Conservation (phyloP, 2,113 vertebrate genomes). For the Boleophthalmus pectinirostris region DNA sequence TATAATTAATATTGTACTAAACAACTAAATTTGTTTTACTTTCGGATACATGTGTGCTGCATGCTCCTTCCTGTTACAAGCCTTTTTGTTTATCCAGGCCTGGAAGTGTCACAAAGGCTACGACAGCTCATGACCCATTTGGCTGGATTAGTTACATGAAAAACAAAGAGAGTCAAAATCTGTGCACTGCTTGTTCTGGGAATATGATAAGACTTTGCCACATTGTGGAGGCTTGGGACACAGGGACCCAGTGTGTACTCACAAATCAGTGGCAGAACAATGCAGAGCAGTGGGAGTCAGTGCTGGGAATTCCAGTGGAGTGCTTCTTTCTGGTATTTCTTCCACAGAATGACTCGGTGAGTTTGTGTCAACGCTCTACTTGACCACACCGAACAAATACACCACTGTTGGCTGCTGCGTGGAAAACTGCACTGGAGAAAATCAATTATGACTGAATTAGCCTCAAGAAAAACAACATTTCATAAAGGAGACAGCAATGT, state of each 20-base stretch:
- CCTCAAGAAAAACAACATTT: conserved; percentile 37
- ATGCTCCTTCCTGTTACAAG: background rate
- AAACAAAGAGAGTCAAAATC: background rate
- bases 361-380: conserved; percentile 42
- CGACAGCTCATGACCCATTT: background rate
- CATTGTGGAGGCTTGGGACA: conserved; percentile 53
- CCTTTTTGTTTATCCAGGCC: background rate
- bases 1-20: too few relatives aligned
- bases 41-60: background rate
- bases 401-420: conserved; percentile 59
- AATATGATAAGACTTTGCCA: conserved; percentile 1
- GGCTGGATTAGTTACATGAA: background rate
- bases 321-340: conserved; percentile 57
- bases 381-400: conserved; percentile 63
- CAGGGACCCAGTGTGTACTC: conserved; percentile 30
- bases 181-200: background rate
- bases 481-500: conserved; percentile 17
- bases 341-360: conserved; percentile 45
- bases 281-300: conserved; percentile 58
- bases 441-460: conserved; percentile 49
- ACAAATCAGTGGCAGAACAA: conserved; percentile 35
- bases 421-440: conserved; percentile 33
- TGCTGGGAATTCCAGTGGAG: conserved; percentile 58
- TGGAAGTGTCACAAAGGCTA: background rate
- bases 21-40: background rate